A percentile compares a stretch with the other conserved stretches of the same genome.
Conservation (phyloP, 2,888 invertebrate genomes). For the Adineta ricciae region DNA sequence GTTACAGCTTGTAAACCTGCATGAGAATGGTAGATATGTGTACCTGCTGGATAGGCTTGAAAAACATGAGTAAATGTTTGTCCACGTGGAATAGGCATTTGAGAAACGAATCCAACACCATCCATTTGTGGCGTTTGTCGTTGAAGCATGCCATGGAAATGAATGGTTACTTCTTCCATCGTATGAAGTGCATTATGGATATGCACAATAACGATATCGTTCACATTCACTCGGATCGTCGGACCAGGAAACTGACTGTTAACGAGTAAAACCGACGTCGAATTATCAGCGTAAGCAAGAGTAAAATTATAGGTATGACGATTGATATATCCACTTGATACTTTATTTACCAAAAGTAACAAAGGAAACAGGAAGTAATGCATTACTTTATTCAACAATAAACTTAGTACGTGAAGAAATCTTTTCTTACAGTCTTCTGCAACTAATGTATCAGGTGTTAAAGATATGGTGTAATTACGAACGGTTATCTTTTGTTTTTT, state of each 20-base stretch:
- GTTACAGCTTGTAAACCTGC: slow-evolving; percentile 41
- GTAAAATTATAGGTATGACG: background rate
- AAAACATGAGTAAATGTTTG: slow-evolving; percentile 71
- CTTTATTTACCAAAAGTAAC: background rate
- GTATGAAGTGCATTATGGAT: slow-evolving; percentile 61
- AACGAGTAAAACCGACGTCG: background rate
- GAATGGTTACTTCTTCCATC: slow-evolving; percentile 72
- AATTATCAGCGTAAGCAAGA: background rate
- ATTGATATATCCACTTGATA: background rate
- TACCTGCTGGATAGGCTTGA: slow-evolving; percentile 65
- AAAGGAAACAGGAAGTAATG: background rate
- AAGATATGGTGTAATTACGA: background rate
- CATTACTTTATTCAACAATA: background rate
- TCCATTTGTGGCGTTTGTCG: slow-evolving; percentile 69
- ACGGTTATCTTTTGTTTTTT: background rate
- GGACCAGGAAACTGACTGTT: slow-evolving; percentile 28
- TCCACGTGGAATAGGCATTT: slow-evolving; percentile 70
- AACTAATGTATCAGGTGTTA: background rate
- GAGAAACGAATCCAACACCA: slow-evolving; percentile 73
- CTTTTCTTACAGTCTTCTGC: background rate
- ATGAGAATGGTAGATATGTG: slow-evolving; percentile 82
- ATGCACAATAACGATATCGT: slow-evolving; percentile 72
- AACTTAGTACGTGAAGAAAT: too few relatives aligned
- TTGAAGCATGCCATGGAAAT: slow-evolving; percentile 84
- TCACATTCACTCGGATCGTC: slow-evolving; percentile 63